Percentiles rank a stretch among this genome's conserved stretches.
These are phyloP conservation scores for Meganola albula DNA, from an alignment of 2,888 invertebrate genomes.

Conservation along the genomic window DNA sequence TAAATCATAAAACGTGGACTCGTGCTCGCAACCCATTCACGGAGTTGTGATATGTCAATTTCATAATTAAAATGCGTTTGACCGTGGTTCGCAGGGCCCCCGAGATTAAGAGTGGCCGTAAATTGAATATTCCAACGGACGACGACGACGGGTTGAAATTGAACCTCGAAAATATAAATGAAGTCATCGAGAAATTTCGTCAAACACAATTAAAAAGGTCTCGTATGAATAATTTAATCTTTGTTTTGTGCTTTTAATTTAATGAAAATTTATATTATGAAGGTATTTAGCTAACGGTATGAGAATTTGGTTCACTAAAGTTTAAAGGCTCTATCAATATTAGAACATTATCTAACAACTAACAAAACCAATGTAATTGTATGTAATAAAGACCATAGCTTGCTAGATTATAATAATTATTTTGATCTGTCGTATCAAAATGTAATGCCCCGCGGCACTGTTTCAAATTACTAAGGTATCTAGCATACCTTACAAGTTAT, in stretches of 20 bases:
- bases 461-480: constrained; percentile 18
- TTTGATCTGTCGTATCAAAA: constrained; percentile 28
- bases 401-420: constrained; percentile 19
- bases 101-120: constrained; percentile 59
- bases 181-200: constrained; percentile 56
- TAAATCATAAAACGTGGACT: constrained; percentile 66
- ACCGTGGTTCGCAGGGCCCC: constrained; percentile 57
- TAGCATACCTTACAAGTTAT: constrained; percentile 16
- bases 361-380: too few relatives aligned
- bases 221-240: constrained; percentile 50
- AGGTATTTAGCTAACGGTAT: too few relatives aligned
- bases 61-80: constrained; percentile 76
- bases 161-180: constrained; percentile 52
- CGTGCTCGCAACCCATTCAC: constrained; percentile 35
- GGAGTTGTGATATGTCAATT: constrained; percentile 70
- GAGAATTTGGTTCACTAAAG: too few relatives aligned
- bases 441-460: constrained; percentile 18
- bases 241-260: constrained; percentile 29
- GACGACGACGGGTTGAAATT: constrained; percentile 44
- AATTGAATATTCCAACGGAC: constrained; percentile 54
- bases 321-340: too few relatives aligned
- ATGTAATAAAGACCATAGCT: too few relatives aligned
- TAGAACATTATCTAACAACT: too few relatives aligned
- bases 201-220: constrained; percentile 62
- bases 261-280: constrained; percentile 25